Evolutionary conservation across 2,797 vertebrate genomes (phyloP).

Genomic region (Rhadinocentrus ornatus): DNA sequence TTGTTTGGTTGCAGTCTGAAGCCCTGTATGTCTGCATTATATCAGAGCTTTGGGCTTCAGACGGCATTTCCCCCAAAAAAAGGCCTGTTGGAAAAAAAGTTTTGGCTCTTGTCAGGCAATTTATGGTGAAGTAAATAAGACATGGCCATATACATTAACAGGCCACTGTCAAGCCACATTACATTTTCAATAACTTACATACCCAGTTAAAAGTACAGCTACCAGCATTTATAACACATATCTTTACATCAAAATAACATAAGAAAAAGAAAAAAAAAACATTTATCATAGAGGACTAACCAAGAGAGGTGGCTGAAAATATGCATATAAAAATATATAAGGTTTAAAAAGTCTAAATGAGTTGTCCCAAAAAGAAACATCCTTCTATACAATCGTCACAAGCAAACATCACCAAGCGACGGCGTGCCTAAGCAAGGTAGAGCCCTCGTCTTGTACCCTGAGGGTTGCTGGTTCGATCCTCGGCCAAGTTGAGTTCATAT

Average conservation of each 20-base stretch:
- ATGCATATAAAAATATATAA: slow-evolving; percentile 53
- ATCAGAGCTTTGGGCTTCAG: not conserved
- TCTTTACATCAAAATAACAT: not conserved
- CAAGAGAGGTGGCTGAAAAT: slow-evolving; percentile 12
- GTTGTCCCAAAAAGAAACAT: slow-evolving; percentile 45
- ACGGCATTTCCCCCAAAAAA: not conserved
- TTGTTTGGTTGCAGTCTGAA: too few relatives aligned
- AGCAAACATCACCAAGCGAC: too few relatives aligned
- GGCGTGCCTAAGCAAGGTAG: too few relatives aligned
- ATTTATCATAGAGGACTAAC: slow-evolving; percentile 9
- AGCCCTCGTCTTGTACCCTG: too few relatives aligned
- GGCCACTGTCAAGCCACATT: too few relatives aligned
- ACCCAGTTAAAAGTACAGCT: too few relatives aligned
- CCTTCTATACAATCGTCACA: slow-evolving; percentile 22
- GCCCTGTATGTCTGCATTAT: not conserved
- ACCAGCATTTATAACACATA: too few relatives aligned
- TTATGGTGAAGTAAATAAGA: not conserved
- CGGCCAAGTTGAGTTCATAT: too few relatives aligned
- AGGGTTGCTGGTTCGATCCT: too few relatives aligned
- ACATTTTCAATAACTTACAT: too few relatives aligned
- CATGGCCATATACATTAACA: not conserved
- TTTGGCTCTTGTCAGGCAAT: not conserved
- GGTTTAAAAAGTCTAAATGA: slow-evolving; percentile 44
- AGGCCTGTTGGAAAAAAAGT: not conserved
- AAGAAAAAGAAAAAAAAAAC: slow-evolving; percentile 27